Percentiles rank a stretch among this genome's conserved stretches.
Conservation (phyloP, 2,888 invertebrate species). For the Drosophila meridionalis region DNA sequence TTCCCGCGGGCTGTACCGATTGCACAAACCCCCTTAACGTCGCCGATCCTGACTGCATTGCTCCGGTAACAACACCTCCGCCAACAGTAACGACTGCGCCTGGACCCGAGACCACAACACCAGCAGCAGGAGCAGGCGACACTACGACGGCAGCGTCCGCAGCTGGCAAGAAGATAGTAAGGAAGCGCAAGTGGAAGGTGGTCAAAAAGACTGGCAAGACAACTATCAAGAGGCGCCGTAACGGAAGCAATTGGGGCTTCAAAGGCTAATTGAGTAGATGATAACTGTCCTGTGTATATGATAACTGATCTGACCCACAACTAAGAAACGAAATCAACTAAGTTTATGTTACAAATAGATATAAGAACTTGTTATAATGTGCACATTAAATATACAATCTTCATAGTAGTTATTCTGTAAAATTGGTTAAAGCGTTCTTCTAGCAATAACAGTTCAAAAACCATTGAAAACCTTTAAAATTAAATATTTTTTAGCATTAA, state of each 20-base stretch:
- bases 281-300: not conserved
- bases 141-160: not conserved
- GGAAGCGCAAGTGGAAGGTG: constrained; percentile 2
- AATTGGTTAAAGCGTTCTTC: too few relatives aligned
- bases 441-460: too few relatives aligned
- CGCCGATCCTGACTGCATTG: not conserved
- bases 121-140: not conserved
- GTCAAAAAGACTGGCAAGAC: too few relatives aligned
- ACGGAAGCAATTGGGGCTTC: not conserved
- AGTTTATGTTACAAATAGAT: not conserved
- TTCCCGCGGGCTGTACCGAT: not conserved
- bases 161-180: constrained; percentile 4
- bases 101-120: not conserved
- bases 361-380: constrained; percentile 5
- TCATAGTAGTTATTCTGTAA: not conserved
- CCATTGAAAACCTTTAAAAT: too few relatives aligned
- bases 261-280: not conserved
- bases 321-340: not conserved
- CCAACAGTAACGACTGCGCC: not conserved
- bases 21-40: not conserved
- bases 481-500: too few relatives aligned
- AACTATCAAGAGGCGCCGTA: too few relatives aligned
- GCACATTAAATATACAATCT: not conserved
- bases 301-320: not conserved
- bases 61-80: too few relatives aligned